These are phyloP conservation scores for Drosophila fungiperda DNA, from an alignment of 2,888 invertebrate genomes.

Conservation along the genomic window DNA sequence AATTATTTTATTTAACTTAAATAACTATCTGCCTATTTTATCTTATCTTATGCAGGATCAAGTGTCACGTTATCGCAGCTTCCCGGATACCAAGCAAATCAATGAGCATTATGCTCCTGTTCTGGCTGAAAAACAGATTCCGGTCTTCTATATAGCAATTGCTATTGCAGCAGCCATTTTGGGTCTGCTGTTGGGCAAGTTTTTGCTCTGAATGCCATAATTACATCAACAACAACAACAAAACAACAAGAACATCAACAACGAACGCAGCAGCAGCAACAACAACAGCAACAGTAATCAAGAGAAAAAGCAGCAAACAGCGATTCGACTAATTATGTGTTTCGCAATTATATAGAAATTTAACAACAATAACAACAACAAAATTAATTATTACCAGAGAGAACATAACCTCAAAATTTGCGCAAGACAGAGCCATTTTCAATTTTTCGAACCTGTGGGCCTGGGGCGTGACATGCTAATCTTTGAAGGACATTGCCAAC, in stretches of 20 bases:
- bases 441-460: background rate
- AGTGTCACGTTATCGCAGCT: slow-evolving; percentile 87
- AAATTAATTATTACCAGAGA: background rate
- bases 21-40: background rate
- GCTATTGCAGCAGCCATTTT: slow-evolving; percentile 89
- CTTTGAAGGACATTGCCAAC: background rate
- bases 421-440: background rate
- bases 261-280: slow-evolving; percentile 27
- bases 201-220: slow-evolving; percentile 90
- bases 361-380: slow-evolving; percentile 8
- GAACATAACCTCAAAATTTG: background rate
- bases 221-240: slow-evolving; percentile 19
- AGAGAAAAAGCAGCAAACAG: slow-evolving; percentile 11
- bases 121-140: slow-evolving; percentile 86
- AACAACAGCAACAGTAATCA: slow-evolving; percentile 4
- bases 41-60: slow-evolving; percentile 86
- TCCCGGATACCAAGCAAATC: slow-evolving; percentile 83
- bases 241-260: slow-evolving; percentile 32
- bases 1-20: background rate
- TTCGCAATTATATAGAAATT: slow-evolving; percentile 12
- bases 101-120: slow-evolving; percentile 87
- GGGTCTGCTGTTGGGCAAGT: slow-evolving; percentile 92
- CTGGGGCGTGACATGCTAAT: background rate
- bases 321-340: background rate
- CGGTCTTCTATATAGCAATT: slow-evolving; percentile 88